A percentile compares a stretch with the other conserved stretches of the same genome.
phyloP scores from a whole-genome alignment of 2,888 invertebrate genomes.

The Philereme transversata region DNA sequence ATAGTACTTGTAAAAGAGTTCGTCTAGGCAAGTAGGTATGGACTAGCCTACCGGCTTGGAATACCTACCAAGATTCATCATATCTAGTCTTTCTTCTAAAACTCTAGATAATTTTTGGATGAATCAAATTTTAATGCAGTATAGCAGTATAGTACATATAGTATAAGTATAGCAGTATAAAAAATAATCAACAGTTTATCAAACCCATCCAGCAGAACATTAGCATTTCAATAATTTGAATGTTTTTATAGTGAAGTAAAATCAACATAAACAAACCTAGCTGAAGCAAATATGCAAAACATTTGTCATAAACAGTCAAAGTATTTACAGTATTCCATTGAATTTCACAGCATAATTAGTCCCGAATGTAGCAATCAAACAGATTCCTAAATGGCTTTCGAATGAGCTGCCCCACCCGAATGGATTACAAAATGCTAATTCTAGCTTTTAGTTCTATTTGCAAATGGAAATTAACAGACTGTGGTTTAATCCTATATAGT shows the following conservation, averaged over 20 bases:
- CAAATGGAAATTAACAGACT: constrained; percentile 68
- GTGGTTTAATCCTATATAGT: constrained; percentile 56
- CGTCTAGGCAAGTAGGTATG: no score
- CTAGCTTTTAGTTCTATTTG: constrained; percentile 72
- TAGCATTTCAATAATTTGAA: not conserved
- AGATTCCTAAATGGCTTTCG: constrained; percentile 63
- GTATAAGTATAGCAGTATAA: no score
- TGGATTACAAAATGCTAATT: constrained; percentile 69
- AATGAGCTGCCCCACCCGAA: constrained; percentile 55
- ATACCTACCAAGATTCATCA: no score
- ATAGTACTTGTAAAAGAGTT: no score
- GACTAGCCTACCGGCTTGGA: no score
- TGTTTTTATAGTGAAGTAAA: not conserved
- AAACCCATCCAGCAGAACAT: not conserved
- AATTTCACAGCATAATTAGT: constrained; percentile 47
- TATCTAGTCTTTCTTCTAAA: no score
- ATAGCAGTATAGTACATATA: no score
- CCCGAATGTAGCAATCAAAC: constrained; percentile 61
- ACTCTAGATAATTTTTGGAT: no score
- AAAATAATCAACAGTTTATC: not conserved
- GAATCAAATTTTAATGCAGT: no score
- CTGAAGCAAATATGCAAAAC: no score
- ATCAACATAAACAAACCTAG: constrained; percentile 2
- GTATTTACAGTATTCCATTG: constrained; percentile 27
- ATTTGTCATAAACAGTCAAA: constrained; percentile 9